Conservation (phyloP, 2,113 vertebrate genomes). For the Hoplias malabaricus region DNA sequence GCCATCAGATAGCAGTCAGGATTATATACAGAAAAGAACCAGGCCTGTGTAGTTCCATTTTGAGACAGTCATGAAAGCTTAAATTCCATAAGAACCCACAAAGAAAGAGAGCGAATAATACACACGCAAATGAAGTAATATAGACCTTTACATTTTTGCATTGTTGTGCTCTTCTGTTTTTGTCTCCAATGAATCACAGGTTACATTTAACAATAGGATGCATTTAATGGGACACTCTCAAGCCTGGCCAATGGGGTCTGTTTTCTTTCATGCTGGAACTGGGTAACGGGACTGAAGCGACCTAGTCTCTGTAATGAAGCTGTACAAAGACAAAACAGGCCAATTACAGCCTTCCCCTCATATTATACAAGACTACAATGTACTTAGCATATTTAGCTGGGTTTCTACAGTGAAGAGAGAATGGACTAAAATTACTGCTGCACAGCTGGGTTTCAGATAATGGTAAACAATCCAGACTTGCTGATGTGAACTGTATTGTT, state of each 20-base stretch:
- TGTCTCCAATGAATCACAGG: slow-evolving; percentile 10
- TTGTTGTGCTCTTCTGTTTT: slow-evolving; percentile 4
- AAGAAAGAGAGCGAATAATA: not conserved
- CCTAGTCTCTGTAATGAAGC: slow-evolving; percentile 5
- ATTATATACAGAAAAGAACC: not conserved
- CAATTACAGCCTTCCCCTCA: slow-evolving; percentile 24
- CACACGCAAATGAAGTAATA: not conserved
- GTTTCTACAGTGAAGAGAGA: not conserved
- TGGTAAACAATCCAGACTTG: not conserved
- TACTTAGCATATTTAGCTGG: slow-evolving; percentile 13
- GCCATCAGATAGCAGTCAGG: not conserved
- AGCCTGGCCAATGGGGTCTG: slow-evolving; percentile 28
- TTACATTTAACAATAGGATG: slow-evolving; percentile 33
- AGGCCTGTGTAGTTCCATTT: not conserved
- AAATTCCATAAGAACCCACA: not conserved
- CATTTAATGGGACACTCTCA: slow-evolving; percentile 26
- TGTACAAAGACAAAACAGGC: slow-evolving; percentile 26
- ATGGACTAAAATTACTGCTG: not conserved
- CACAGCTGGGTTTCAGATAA: not conserved
- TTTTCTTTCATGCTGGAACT: slow-evolving; percentile 8
- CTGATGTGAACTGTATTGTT: not conserved
- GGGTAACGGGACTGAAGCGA: not conserved
- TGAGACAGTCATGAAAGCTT: not conserved
- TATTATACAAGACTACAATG: slow-evolving; percentile 18
- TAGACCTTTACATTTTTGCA: slow-evolving; percentile 7